These are phyloP conservation scores for Agelas oroides DNA, from an alignment of 37 sponge, comb jelly and placozoan genomes.

Conservation along the genomic window DNA sequence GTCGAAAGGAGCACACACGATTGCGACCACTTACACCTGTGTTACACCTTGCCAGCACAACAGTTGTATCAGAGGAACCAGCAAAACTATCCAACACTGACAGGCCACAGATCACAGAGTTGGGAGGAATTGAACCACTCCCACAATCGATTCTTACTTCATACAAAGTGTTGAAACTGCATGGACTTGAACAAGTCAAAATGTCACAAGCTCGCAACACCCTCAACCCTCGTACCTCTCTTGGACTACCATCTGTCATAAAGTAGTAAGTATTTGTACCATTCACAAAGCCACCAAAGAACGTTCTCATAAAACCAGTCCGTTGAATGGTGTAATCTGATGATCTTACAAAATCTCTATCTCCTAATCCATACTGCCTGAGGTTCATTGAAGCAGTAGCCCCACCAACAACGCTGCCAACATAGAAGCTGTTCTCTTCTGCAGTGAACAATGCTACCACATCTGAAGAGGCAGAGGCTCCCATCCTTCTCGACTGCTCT, in stretches of 20 bases:
- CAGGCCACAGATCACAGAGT: conserved; percentile 13
- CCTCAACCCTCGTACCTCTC: not conserved
- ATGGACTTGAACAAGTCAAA: not conserved
- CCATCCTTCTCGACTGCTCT: too few species aligned
- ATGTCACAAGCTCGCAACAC: conserved; percentile 26
- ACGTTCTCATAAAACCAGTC: not conserved
- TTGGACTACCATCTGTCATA: not conserved
- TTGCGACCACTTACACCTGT: not conserved
- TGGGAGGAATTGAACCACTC: not conserved
- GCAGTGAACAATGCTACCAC: conserved; percentile 14
- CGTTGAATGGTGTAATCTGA: not conserved
- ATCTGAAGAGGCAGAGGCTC: not conserved
- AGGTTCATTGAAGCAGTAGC: not conserved
- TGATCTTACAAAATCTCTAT: not conserved
- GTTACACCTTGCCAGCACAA: conserved; percentile 18
- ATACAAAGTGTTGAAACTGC: conserved; percentile 7
- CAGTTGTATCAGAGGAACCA: not conserved
- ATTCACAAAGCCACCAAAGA: conserved; percentile 20
- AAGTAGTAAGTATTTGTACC: conserved; percentile 8
- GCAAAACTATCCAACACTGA: conserved; percentile 34
- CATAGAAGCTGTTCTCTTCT: conserved; percentile 13
- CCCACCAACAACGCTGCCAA: not conserved
- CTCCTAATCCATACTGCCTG: conserved; percentile 7
- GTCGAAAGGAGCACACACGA: conserved; percentile 10
- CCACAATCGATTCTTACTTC: not conserved